Base-by-base conservation (phyloP, 2,888 invertebrate genomes). In the Criorhina ranunculi region DNA sequence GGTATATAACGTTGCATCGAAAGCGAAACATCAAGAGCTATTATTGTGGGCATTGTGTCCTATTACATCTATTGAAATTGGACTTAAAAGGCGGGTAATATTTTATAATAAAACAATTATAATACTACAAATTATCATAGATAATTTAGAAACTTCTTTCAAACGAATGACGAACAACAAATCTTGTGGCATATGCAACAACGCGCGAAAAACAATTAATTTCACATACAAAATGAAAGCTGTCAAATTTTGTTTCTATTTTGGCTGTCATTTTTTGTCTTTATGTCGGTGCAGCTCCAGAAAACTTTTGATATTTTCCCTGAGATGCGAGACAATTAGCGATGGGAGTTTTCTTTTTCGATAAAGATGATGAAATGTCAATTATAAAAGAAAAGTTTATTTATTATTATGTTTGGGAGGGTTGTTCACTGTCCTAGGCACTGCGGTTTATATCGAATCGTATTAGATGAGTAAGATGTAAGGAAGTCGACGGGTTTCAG, bases 1-100 rank as follows among this genome's bases (percentile, higher is more conserved):
- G 91, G 91, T 49, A 91, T 90, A 0, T 87, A 87, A 6, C 91
- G 89, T 73, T 90, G 89, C 92, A 92, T 92, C 31, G 92, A 92
- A 15, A 92, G 85, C 2, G 92, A 92, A 9, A 89, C 89, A 88
- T 92, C 92, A 62, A 92, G 87, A 3, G 91, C 92, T 81, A 92
- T 91, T 46, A 92, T 89, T 5, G 92, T 92, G 17, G 92, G 92
- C 92, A 92, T 92, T 6, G 0, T 55, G 42, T 31, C 12, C 9
- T 59, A 12, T 35, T 0, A n/a, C 19, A 24, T 49, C 15, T 15
- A n/a, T 46, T 44, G 11, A 31, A 59, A 11, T 0, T 40, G 37
- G 40, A 40, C 37, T 57, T 19, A 5, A 17, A 40, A 19, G 40
- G 12, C 5, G 6, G 40, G 12, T 37, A 37, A 6, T 9, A 17